Percentiles rank a stretch among this genome's conserved stretches.
phyloP scores from a whole-genome alignment of 2,888 invertebrate species.

The Cybosia mesomella region DNA sequence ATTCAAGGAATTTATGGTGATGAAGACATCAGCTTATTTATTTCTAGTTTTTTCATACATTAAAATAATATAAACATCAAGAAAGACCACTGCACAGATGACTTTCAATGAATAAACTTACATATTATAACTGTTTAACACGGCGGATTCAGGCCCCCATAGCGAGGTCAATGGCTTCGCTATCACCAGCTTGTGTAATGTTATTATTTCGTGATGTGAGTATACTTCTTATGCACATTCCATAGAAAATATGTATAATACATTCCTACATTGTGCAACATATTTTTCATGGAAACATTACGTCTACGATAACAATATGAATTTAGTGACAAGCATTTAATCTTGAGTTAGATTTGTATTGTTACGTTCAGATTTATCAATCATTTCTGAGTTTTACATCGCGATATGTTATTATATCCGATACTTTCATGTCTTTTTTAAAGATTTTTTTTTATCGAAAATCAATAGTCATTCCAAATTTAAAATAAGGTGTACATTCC shows the following conservation, averaged over 20 bases:
- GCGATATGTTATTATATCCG: no score
- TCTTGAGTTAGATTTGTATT: neutral
- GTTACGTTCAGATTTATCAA: neutral
- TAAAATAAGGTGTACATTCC: no score
- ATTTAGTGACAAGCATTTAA: neutral
- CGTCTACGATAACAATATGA: neutral
- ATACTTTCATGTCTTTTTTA: neutral
- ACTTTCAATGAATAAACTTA: neutral
- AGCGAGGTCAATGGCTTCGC: conserved; percentile 41
- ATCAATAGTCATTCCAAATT: no score
- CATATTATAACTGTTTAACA: conserved; percentile 2
- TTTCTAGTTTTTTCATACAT: neutral
- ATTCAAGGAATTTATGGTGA: neutral
- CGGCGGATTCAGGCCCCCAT: conserved; percentile 35
- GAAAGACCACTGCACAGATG: neutral
- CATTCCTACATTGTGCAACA: neutral
- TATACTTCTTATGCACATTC: conserved; percentile 29
- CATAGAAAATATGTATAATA: neutral
- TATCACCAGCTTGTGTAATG: conserved; percentile 53
- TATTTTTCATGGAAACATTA: neutral
- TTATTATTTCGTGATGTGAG: conserved; percentile 50
- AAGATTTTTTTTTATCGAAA: neutral
- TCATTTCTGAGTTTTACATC: neutral
- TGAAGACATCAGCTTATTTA: neutral
- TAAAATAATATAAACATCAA: neutral